phyloP scores from a whole-genome alignment of 2,113 vertebrate genomes.

The Hippocampus barbouri region DNA sequence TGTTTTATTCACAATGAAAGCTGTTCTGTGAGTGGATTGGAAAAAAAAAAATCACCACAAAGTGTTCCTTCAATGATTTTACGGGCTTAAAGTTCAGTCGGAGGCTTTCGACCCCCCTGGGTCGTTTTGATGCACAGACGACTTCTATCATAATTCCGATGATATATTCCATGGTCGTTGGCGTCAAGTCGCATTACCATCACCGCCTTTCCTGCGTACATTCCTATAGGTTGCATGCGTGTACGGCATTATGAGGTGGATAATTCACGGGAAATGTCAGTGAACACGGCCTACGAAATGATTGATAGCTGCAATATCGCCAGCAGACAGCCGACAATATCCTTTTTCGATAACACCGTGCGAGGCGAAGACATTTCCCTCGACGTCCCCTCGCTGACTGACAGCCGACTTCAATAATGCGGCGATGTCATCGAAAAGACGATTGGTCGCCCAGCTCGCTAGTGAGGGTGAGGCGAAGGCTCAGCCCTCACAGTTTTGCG shows the following conservation, averaged over 20 bases:
- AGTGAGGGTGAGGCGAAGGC: slow-evolving; percentile 31
- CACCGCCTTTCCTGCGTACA: slow-evolving; percentile 29
- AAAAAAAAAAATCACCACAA: too few species aligned
- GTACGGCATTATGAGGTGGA: slow-evolving; percentile 48
- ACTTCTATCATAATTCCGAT: not conserved
- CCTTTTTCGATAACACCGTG: slow-evolving; percentile 50
- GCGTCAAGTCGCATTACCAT: slow-evolving; percentile 47
- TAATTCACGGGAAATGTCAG: slow-evolving; percentile 58
- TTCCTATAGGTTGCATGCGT: slow-evolving; percentile 17
- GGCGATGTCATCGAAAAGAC: slow-evolving; percentile 25
- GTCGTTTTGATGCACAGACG: slow-evolving; percentile 6
- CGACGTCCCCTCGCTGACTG: slow-evolving; percentile 30
- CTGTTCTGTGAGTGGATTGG: too few species aligned
- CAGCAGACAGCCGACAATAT: slow-evolving; percentile 42
- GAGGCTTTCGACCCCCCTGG: not conserved
- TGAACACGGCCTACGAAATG: slow-evolving; percentile 45
- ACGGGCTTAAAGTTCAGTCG: not conserved
- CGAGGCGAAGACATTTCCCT: slow-evolving; percentile 42
- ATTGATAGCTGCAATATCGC: slow-evolving; percentile 55
- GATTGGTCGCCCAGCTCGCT: slow-evolving; percentile 18
- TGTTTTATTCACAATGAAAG: too few species aligned
- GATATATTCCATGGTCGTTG: slow-evolving; percentile 18
- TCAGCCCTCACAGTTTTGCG: slow-evolving; percentile 59
- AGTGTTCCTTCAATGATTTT: not conserved
- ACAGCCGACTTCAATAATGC: slow-evolving; percentile 32